A percentile compares a stretch with the other conserved stretches of the same genome.
Evolutionary conservation across 2,888 invertebrate species (phyloP).

Genomic region (Heliothis peltigera): DNA sequence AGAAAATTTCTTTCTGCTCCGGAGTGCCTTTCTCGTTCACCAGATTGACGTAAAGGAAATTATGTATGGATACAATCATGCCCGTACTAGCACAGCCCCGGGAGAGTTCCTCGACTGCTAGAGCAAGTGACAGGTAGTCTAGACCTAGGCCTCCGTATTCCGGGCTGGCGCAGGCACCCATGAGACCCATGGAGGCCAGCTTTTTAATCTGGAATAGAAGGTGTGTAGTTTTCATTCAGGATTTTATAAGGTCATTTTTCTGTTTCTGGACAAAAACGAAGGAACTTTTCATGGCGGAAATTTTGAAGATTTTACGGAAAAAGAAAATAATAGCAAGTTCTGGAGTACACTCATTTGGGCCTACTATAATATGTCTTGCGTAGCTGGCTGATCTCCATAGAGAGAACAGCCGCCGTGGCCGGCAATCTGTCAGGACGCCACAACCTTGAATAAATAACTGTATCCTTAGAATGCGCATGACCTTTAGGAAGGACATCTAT

Average conservation of each 20-base stretch:
- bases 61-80: constrained; percentile 94
- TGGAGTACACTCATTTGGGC: too few species aligned
- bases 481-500: constrained; percentile 23
- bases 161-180: constrained; percentile 91
- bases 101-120: constrained; percentile 94
- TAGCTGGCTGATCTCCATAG: too few species aligned
- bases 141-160: constrained; percentile 92
- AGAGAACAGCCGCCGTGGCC: too few species aligned
- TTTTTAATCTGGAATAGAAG: constrained; percentile 89
- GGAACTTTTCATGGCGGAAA: too few species aligned
- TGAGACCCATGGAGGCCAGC: constrained; percentile 92
- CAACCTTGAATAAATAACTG: too few species aligned
- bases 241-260: too few species aligned
- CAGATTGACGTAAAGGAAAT: constrained; percentile 93
- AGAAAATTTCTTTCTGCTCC: constrained; percentile 91
- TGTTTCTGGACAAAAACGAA: too few species aligned
- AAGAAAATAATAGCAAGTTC: too few species aligned
- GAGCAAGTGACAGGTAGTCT: constrained; percentile 92
- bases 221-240: not conserved
- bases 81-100: constrained; percentile 94
- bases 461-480: not conserved
- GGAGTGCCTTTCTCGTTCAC: constrained; percentile 91
- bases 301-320: too few species aligned
- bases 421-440: too few species aligned
- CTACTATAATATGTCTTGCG: too few species aligned